Percentiles rank a stretch among this genome's conserved stretches.
phyloP scores from a whole-genome alignment of 2,797 vertebrate genomes.

The Microctenopoma steveboyesi region DNA sequence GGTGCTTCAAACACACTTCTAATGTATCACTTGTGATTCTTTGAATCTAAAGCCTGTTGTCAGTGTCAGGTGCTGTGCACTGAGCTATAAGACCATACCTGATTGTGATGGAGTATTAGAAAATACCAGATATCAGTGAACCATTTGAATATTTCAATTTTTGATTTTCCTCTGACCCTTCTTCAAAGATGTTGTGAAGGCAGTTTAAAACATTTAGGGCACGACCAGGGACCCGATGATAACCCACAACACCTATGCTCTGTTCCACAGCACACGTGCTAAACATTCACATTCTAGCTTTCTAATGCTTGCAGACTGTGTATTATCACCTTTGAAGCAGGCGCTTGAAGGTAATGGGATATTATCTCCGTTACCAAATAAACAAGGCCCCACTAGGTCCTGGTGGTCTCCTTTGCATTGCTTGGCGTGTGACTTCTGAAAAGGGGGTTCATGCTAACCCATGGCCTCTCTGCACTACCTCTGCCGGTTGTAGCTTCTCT shows the following conservation, averaged over 20 bases:
- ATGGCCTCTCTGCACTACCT: conserved; percentile 69
- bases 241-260: conserved; percentile 1
- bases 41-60: conserved; percentile 43
- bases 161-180: no score
- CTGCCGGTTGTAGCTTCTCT: conserved; percentile 78
- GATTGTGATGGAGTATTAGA: neutral
- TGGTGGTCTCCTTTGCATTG: conserved; percentile 43
- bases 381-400: conserved; percentile 39
- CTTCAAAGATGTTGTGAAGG: no score
- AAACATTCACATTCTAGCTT: conserved; percentile 24
- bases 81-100: neutral
- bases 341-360: conserved; percentile 23
- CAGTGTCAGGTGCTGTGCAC: conserved; percentile 38
- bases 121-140: neutral
- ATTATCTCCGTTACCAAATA: conserved; percentile 50
- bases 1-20: conserved; percentile 47
- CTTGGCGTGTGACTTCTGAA: conserved; percentile 50
- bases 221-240: conserved; percentile 16
- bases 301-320: conserved; percentile 12
- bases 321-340: conserved; percentile 24
- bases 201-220: neutral
- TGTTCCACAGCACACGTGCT: conserved; percentile 27
- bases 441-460: conserved; percentile 61
- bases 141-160: no score
- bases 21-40: conserved; percentile 24